These are phyloP conservation scores for Gila orcuttii DNA, from an alignment of 2,113 vertebrate species.

Conservation along the genomic window DNA sequence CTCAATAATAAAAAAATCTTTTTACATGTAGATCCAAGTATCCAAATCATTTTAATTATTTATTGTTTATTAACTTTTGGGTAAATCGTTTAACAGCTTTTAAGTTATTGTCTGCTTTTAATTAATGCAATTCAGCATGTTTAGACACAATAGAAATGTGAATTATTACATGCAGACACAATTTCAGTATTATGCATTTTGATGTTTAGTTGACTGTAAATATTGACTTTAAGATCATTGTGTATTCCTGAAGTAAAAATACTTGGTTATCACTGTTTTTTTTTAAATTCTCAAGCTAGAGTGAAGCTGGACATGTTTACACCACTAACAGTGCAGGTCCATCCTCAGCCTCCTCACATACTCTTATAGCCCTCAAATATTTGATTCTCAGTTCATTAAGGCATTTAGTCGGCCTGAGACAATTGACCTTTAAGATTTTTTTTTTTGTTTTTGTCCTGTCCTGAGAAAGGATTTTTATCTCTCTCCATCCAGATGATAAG, in stretches of 20 bases:
- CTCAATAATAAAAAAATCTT: too few species aligned
- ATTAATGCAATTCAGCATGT: background rate
- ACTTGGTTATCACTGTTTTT: background rate
- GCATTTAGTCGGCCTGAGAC: constrained; percentile 61
- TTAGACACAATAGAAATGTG: background rate
- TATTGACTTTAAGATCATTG: too few species aligned
- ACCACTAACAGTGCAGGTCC: background rate
- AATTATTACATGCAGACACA: background rate
- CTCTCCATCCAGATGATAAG: constrained; percentile 61
- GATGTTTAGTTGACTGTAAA: background rate
- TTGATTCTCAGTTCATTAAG: constrained; percentile 59
- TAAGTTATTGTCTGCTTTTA: background rate
- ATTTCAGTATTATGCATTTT: background rate
- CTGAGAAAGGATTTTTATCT: constrained; percentile 53
- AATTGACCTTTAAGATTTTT: constrained; percentile 67
- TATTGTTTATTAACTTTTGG: background rate
- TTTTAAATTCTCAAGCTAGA: background rate
- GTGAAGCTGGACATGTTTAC: background rate
- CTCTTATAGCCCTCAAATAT: constrained; percentile 60
- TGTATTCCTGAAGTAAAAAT: background rate
- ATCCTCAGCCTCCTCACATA: background rate
- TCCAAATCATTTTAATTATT: background rate
- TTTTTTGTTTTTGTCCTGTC: constrained; percentile 43
- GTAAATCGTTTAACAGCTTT: background rate
- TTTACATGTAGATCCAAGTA: too few species aligned